Evolutionary conservation across 2,888 invertebrate species (phyloP).

Genomic region (Carcina quercana): DNA sequence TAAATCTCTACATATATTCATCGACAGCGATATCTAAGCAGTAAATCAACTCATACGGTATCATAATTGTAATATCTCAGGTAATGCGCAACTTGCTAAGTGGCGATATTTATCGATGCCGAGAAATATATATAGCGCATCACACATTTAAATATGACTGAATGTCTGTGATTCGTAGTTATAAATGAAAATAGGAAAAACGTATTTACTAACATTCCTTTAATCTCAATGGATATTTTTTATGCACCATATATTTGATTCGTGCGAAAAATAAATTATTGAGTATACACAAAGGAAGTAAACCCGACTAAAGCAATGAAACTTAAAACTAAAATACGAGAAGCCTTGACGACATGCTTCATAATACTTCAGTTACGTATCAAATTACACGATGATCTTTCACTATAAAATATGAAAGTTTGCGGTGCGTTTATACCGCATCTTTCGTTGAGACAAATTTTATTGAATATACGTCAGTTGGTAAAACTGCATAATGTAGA

Average conservation of each 20-base stretch:
- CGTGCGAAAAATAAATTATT: slow-evolving; percentile 21
- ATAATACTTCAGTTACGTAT: too few relatives aligned
- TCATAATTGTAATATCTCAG: slow-evolving; percentile 16
- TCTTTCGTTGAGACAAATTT: too few relatives aligned
- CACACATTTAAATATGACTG: too few relatives aligned
- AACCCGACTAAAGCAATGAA: too few relatives aligned
- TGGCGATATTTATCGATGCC: slow-evolving; percentile 21
- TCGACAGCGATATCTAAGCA: background rate
- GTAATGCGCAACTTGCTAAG: slow-evolving; percentile 26
- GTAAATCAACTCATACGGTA: slow-evolving; percentile 18
- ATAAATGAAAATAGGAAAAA: slow-evolving; percentile 29
- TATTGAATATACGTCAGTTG: too few relatives aligned
- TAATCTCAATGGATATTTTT: slow-evolving; percentile 40
- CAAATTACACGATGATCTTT: too few relatives aligned
- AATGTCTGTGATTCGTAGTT: slow-evolving; percentile 30
- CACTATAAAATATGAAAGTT: slow-evolving; percentile 15
- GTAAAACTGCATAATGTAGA: too few relatives aligned
- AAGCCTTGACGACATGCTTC: too few relatives aligned
- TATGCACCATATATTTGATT: slow-evolving; percentile 47
- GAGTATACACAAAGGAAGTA: background rate
- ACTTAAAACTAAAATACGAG: too few relatives aligned
- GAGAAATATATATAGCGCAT: slow-evolving; percentile 23
- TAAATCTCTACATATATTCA: too few relatives aligned
- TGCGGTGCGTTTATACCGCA: background rate
- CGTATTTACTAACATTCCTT: slow-evolving; percentile 39